phyloP scores from a whole-genome alignment of 2,113 vertebrate species.

The Corythaixoides concolor region DNA sequence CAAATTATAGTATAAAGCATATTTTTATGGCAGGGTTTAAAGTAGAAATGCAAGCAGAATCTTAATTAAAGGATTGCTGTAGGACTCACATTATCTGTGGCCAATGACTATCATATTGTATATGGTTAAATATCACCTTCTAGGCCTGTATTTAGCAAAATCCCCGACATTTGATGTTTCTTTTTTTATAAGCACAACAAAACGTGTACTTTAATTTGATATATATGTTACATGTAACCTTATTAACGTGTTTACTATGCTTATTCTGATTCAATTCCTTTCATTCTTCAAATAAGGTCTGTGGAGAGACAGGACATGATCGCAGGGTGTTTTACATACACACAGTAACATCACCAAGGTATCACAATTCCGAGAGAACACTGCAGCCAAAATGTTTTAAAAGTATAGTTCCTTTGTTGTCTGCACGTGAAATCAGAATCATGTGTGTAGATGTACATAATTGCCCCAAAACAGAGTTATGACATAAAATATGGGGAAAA shows the following conservation, averaged over 20 bases:
- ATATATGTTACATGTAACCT: neutral
- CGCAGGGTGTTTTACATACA: neutral
- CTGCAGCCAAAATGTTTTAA: neutral
- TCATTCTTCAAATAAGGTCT: neutral
- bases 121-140: constrained; percentile 24
- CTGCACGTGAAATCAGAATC: neutral
- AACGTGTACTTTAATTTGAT: constrained; percentile 1
- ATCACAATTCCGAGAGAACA: neutral
- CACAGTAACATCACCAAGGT: neutral
- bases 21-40: constrained; percentile 58
- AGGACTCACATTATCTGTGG: neutral
- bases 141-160: neutral
- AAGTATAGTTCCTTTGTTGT: neutral
- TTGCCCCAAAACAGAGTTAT: neutral
- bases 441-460: neutral
- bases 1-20: constrained; percentile 37
- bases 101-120: neutral
- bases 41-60: constrained; percentile 59
- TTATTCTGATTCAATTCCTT: neutral
- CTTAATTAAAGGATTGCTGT: constrained; percentile 57
- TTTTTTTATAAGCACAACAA: constrained; percentile 41
- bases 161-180: constrained; percentile 10
- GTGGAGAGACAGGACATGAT: neutral
- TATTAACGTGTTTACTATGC: neutral
- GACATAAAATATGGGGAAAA: neutral